Base-by-base conservation (phyloP, 2,113 vertebrate genomes). In the Dermatemys mawii region DNA sequence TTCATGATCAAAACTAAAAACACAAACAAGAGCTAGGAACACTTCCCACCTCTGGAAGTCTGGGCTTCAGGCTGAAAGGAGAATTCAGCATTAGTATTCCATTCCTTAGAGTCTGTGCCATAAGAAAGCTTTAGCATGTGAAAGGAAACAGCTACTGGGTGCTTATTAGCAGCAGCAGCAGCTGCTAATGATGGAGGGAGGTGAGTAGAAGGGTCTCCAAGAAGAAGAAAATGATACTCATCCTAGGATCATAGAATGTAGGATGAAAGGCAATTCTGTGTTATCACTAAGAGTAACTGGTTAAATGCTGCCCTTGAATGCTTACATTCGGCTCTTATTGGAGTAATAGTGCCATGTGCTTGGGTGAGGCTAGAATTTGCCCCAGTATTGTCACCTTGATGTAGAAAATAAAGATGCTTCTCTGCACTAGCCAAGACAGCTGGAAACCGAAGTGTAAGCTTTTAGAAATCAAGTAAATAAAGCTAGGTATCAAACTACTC, bases 281-380 rank as follows among this genome's bases (percentile, higher is more conserved):
- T 70, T 88, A 32, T 6, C 44, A 67, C 60, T 44, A 12, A 75
- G 38, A 3, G 9, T 44, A 75, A 22, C n/a, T 75, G 70, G 5
- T 73, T 41, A 73, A 73, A 73, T 73, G 21, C 38, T 75, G 38
- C 38, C 60, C 17, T 2, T 46, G 79, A 48, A 81, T 53, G 1
- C 48, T 63, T 78, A 27, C 49, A 63, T 16, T 54, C 19, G 51
- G 87, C n/a, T 70, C 0, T 17, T 53, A 4, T 0, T 55, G 78
- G 4, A n/a, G 38, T 41, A 63, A 27, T 14, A 70, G 50, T 49
- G 67, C 14, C 13, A 81, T 51, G 38, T 22, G 35, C 2, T 48
- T 70, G 7, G 4, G 63, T 44, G 80, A 55, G 49, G 83, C 51
- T 81, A 88, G 81, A 5, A 22, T 3, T 1, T 35, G 41, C 88